Evolutionary conservation across 2,113 vertebrate species (phyloP).

Genomic region (Mesoclemmys tuberculata): DNA sequence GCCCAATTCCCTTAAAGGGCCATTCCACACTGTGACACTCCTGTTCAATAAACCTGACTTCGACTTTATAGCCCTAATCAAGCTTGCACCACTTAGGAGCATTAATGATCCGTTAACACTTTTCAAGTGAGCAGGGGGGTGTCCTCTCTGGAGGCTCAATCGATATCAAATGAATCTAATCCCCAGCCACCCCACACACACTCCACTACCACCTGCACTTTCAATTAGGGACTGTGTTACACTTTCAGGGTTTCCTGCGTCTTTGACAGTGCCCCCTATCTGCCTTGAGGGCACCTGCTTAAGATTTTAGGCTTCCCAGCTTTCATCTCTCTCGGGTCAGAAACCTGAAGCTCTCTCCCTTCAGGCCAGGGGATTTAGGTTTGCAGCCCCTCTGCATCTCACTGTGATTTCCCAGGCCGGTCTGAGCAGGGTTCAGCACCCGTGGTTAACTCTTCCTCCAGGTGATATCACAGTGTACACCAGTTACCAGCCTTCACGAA

Average conservation of each 20-base stretch:
- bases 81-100: neutral
- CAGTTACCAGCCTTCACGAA: neutral
- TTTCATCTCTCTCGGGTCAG: neutral
- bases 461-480: neutral
- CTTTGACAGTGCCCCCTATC: neutral
- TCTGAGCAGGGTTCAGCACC: neutral
- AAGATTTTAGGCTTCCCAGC: neutral
- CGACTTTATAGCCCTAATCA: accelerated
- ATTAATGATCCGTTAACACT: neutral
- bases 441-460: neutral
- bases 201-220: neutral
- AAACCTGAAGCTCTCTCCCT: neutral
- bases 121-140: neutral
- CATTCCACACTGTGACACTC: neutral
- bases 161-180: neutral
- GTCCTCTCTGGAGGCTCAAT: neutral
- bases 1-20: neutral
- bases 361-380: neutral
- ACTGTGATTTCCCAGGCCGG: neutral
- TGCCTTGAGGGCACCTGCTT: neutral
- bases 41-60: neutral
- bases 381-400: neutral
- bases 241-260: neutral
- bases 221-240: neutral
- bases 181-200: neutral